Base-by-base conservation (phyloP, 2,113 vertebrate species). In the Erythrolamprus reginae region DNA sequence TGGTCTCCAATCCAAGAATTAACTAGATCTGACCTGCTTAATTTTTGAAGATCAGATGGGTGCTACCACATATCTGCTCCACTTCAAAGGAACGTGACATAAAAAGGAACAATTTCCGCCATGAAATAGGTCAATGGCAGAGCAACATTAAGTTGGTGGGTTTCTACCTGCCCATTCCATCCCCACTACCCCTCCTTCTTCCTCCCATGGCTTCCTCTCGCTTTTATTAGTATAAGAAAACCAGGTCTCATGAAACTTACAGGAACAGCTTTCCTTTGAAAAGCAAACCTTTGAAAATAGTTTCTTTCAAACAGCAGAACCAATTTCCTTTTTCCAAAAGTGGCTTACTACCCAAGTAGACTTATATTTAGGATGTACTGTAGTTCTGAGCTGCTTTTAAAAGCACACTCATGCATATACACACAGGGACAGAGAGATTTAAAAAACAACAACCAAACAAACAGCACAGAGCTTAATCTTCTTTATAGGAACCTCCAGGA, bases 401-500 rank as follows among this genome's bases (percentile, higher is more conserved):
- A 51, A 42, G 61, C 83, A 77, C 13, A 8, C 2, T 55, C 5
- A 24, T 7, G 4, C 17, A 15, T 3, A 15, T 3, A 6, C 13
- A 26, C 3, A 58, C n/a, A 82, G 45, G 24, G 24, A 84, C 24
- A 28, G 47, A 84, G 82, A 15, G 23, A 48, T 10, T 83, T 38
- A 10, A 47, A 48, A 56, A n/a, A n/a, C n/a, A n/a, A 24, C 7
- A 82, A 86, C 87, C 51, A 17, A 52, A 52, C 51, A 4, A 87
- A 87, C 90, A 93, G 88, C 28, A 87, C 5, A 45, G 50, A 87
- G 88, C 65, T 92, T 86, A 88, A 51, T 38, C 91, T 91, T 93
- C 88, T 89, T 94, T 65, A 61, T 15, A 82, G 93, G 93, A 52
- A 58, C 93, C 33, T 88, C 47, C 19, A 89, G 87, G 70, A 38